phyloP scores from a whole-genome alignment of 2,888 invertebrate genomes.

The Pyrrhosoma nymphula region DNA sequence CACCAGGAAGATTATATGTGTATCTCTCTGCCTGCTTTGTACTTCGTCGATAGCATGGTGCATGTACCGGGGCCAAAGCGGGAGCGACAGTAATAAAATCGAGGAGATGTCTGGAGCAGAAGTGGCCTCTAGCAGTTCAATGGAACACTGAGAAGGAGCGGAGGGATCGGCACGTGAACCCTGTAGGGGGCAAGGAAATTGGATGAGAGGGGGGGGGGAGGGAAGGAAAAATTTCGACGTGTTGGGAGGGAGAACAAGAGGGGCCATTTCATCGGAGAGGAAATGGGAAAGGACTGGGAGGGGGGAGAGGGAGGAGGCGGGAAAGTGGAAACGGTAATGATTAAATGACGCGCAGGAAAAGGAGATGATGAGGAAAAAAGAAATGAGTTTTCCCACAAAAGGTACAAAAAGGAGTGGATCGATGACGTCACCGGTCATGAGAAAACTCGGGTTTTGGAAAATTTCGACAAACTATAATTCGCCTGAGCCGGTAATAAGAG shows the following conservation, averaged over 20 bases:
- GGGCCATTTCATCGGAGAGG: background rate
- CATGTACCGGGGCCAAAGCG: background rate
- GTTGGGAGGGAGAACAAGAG: too few species aligned
- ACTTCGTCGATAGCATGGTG: background rate
- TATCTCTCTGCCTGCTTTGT: background rate
- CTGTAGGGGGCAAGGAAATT: background rate
- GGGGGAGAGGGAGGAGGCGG: background rate
- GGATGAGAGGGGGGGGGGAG: too few species aligned
- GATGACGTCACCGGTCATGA: too few species aligned
- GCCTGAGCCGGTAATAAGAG: too few species aligned
- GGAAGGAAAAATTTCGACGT: background rate
- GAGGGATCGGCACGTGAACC: background rate
- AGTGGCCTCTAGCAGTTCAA: background rate
- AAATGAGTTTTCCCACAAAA: too few species aligned
- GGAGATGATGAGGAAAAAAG: background rate
- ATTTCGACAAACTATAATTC: too few species aligned
- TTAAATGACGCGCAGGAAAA: background rate
- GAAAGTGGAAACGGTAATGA: background rate
- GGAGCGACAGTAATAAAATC: slow-evolving; percentile 30
- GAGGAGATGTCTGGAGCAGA: background rate
- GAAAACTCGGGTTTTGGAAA: too few species aligned
- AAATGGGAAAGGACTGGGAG: background rate
- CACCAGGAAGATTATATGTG: too few species aligned
- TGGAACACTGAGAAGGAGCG: slow-evolving; percentile 4
- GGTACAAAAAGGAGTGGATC: too few species aligned